Evolutionary conservation across 2,888 invertebrate genomes (phyloP), one percentile per base, ranked within the genome.

Genomic region (Rhagophthalmus giganteus): DNA sequence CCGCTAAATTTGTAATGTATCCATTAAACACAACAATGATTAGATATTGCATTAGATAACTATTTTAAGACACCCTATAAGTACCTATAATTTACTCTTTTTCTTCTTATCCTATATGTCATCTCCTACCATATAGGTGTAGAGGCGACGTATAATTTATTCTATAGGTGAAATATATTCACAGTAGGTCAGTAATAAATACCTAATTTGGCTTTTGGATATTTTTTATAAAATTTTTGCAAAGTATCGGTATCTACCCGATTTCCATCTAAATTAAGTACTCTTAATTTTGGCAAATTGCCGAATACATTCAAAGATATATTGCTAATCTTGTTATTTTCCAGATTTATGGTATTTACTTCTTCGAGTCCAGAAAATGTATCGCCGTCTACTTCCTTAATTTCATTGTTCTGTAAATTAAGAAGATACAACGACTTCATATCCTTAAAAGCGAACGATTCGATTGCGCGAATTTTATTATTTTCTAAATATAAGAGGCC

Each of bases 381-480:
- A 2, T 12, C 9, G 5, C 12, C 26, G 11, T 31, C 8, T 8
- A 46, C 2, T 10, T 5, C 1, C 25, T 46, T 9, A 4, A 56
- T 13, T 10, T 41, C 28, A 35, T 56, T 56, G 15, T 37, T 46
- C 10, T 41, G 34, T 14, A 56, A 10, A 28, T 38, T 15, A 2
- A 56, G 11, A 1, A 28, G 24, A 14, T 25, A 38, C 20, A 54
- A 16, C 8, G 8, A 7, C 20, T 26, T 16, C 28, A 54, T 16
- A 6, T 39, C 33, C 25, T 54, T 30, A 15, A 45, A 31, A 12
- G 34, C 25, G 2, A 38, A 34, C 7, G 32, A 27, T 12, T 48
- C 42, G 3, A 54, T 28, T 25, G 10, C 24, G 12, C 34, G 7
- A 13, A 54, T 30, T 13, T 47, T 42, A 30, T 58, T 58, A 26